Evolutionary conservation across 2,113 vertebrate species (phyloP).

Genomic region (Furnarius figulus): DNA sequence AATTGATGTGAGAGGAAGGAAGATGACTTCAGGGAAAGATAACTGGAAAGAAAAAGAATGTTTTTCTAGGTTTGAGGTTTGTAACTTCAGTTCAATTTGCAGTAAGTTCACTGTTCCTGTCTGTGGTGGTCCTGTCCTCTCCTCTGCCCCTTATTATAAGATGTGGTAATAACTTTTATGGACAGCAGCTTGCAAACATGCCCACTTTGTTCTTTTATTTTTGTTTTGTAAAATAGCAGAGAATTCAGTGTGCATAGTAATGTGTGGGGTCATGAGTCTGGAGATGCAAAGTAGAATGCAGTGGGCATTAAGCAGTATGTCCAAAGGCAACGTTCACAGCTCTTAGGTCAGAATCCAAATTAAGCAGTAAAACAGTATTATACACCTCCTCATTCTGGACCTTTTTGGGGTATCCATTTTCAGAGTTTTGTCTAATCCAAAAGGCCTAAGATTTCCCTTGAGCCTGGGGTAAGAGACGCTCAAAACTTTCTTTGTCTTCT

Average conservation of each 20-base stretch:
- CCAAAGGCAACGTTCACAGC: background rate
- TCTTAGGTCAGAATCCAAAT: background rate
- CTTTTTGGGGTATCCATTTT: background rate
- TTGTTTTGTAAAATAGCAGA: background rate
- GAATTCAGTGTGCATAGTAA: background rate
- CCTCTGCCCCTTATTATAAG: background rate
- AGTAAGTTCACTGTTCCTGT: accelerated
- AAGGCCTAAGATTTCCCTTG: background rate
- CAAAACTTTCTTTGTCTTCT: background rate
- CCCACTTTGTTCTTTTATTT: background rate
- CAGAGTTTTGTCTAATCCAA: background rate
- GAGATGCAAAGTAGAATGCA: background rate
- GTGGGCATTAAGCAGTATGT: background rate
- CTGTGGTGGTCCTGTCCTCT: background rate
- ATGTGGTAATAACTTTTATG: background rate
- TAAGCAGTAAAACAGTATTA: background rate
- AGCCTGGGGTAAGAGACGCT: background rate
- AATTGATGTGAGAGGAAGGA: background rate
- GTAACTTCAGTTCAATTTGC: background rate
- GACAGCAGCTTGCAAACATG: background rate
- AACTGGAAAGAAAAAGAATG: background rate
- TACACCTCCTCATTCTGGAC: background rate
- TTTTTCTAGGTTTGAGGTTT: background rate
- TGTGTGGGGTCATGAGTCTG: background rate
- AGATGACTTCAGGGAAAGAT: background rate